Percentiles rank a stretch among this genome's conserved stretches.
Evolutionary conservation across 2,797 vertebrate genomes (phyloP).

Genomic region (Percopsis omiscomaycus): DNA sequence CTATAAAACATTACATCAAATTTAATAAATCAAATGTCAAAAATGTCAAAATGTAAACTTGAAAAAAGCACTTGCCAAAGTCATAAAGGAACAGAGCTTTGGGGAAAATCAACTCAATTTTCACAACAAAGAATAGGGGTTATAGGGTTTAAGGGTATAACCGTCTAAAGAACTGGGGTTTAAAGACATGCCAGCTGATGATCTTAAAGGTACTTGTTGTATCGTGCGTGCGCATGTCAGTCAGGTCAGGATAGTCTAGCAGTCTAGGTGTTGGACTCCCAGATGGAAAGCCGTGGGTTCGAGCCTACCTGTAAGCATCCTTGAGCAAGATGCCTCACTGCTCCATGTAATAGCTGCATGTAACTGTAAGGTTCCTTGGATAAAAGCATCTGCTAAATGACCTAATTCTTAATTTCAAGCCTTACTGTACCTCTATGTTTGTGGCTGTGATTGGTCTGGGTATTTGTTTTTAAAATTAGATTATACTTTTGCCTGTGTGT

Average conservation of each 20-base stretch:
- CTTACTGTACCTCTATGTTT: too few relatives aligned
- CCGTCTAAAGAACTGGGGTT: conserved; percentile 36
- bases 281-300: too few relatives aligned
- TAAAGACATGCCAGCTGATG: conserved; percentile 40
- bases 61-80: conserved; percentile 22
- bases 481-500: not conserved
- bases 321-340: too few relatives aligned
- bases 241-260: too few relatives aligned
- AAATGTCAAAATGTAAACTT: conserved; percentile 37
- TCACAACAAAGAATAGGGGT: conserved; percentile 18
- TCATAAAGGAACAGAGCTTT: conserved; percentile 36
- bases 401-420: conserved; percentile 17
- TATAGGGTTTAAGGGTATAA: conserved; percentile 18
- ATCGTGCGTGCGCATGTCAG: too few relatives aligned
- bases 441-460: not conserved
- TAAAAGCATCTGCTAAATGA: too few relatives aligned
- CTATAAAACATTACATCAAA: too few relatives aligned
- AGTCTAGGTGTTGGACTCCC: too few relatives aligned
- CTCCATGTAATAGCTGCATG: too few relatives aligned
- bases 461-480: not conserved
- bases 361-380: too few relatives aligned
- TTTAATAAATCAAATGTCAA: not conserved
- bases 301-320: too few relatives aligned
- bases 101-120: conserved; percentile 31
- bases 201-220: conserved; percentile 17